Evolutionary conservation across 2,113 vertebrate genomes (phyloP).

Genomic region (Ptyas mucosa): DNA sequence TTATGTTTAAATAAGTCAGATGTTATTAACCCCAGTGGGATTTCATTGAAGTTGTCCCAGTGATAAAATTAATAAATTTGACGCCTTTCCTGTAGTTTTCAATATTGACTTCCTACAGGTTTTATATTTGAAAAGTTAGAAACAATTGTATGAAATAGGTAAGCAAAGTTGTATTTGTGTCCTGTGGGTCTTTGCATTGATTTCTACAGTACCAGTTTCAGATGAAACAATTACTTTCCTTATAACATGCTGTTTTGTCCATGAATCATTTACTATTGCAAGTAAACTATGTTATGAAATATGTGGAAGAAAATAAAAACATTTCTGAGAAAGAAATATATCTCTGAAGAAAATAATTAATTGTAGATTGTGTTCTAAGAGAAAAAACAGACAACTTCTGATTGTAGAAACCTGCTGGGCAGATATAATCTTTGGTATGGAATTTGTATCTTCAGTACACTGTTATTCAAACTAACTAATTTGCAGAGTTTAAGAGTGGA

Average conservation of each 20-base stretch:
- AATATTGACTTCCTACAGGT: constrained; percentile 3
- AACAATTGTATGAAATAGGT: constrained; percentile 1
- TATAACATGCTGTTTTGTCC: constrained; percentile 21
- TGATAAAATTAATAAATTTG: not conserved
- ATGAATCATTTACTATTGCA: constrained; percentile 13
- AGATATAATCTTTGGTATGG: constrained; percentile 24
- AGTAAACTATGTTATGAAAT: constrained; percentile 19
- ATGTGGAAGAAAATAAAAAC: constrained; percentile 32
- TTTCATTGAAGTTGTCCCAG: not conserved
- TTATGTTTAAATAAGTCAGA: not conserved
- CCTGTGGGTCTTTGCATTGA: not conserved
- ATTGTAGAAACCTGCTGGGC: constrained; percentile 5
- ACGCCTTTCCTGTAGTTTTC: constrained; percentile 14
- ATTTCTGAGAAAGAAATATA: not conserved
- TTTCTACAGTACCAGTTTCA: constrained; percentile 32
- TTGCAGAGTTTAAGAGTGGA: constrained; percentile 57
- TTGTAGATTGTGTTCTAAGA: constrained; percentile 10
- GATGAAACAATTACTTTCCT: constrained; percentile 25
- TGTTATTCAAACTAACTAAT: constrained; percentile 39
- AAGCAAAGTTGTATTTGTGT: not conserved
- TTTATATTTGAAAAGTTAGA: not conserved
- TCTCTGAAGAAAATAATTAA: constrained; percentile 14
- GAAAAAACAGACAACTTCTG: constrained; percentile 3
- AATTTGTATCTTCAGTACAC: constrained; percentile 40
- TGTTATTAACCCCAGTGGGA: not conserved